Percentiles rank a stretch among this genome's conserved stretches.
Evolutionary conservation across 2,113 vertebrate species (phyloP).

Genomic region (Cebidichthys violaceus): DNA sequence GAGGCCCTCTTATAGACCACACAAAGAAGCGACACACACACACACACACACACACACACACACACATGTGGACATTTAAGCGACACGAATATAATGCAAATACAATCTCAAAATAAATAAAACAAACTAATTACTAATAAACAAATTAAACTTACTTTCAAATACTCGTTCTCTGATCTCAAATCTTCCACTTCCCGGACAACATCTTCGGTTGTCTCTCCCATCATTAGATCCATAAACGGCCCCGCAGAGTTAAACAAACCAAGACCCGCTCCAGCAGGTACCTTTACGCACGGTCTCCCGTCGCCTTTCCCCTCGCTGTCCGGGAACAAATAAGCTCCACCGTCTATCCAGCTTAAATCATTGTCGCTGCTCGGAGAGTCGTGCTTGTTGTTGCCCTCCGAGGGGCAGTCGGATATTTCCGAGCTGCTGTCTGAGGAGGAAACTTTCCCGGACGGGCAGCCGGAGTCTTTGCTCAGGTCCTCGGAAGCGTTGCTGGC

Average conservation of each 20-base stretch:
- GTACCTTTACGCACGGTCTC: slow-evolving; percentile 35
- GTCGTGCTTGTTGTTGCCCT: slow-evolving; percentile 86
- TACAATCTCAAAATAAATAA: background rate
- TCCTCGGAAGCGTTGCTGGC: slow-evolving; percentile 80
- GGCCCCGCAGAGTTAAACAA: slow-evolving; percentile 37
- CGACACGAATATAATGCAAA: background rate
- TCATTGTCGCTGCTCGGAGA: slow-evolving; percentile 80
- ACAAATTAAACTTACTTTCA: slow-evolving; percentile 89
- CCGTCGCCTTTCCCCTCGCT: slow-evolving; percentile 23
- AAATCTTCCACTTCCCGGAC: slow-evolving; percentile 94
- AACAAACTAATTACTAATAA: background rate
- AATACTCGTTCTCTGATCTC: slow-evolving; percentile 97
- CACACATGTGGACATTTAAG: background rate
- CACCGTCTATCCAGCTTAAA: slow-evolving; percentile 74
- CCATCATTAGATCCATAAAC: slow-evolving; percentile 86
- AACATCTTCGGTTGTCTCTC: slow-evolving; percentile 86
- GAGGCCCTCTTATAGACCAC: background rate
- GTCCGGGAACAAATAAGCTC: slow-evolving; percentile 58
- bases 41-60: background rate
- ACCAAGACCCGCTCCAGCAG: slow-evolving; percentile 77
- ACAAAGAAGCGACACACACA: background rate
- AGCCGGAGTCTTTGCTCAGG: slow-evolving; percentile 80
- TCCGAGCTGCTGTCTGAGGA: slow-evolving; percentile 93
- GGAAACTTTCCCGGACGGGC: slow-evolving; percentile 81
- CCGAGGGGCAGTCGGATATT: slow-evolving; percentile 89